Evolutionary conservation across 1,140 invertebrate species (phyloP).

Genomic region (Drosophila ohnishii): DNA sequence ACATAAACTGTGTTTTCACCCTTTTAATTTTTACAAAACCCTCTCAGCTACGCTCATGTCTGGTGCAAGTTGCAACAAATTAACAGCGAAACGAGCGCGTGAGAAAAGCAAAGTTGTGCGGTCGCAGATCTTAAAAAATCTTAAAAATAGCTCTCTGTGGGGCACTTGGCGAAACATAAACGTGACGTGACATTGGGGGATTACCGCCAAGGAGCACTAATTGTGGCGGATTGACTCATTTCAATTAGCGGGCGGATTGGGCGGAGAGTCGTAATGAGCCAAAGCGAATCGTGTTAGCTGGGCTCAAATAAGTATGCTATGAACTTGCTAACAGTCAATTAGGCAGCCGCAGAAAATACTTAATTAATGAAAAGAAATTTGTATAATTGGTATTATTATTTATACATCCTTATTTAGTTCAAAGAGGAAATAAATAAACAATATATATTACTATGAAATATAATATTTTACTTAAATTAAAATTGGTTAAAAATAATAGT

Average conservation of each 20-base stretch:
- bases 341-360: no score
- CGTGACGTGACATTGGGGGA: slow-evolving; percentile 50
- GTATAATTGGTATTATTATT: not conserved
- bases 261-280: slow-evolving; percentile 5
- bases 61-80: slow-evolving; percentile 63
- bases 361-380: not conserved
- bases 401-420: no score
- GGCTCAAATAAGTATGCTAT: slow-evolving; percentile 56
- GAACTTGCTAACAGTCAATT: not conserved
- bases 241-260: slow-evolving; percentile 3
- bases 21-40: not conserved
- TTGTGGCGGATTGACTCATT: slow-evolving; percentile 32
- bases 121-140: slow-evolving; percentile 48
- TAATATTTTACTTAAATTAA: no score
- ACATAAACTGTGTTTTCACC: not conserved
- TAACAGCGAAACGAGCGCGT: slow-evolving; percentile 74
- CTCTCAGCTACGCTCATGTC: not conserved
- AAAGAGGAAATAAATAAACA: no score
- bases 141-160: slow-evolving; percentile 39
- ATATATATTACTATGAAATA: no score
- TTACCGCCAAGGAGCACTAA: slow-evolving; percentile 33
- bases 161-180: slow-evolving; percentile 19
- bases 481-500: no score
- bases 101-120: slow-evolving; percentile 65
- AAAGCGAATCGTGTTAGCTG: not conserved